Base-by-base conservation (phyloP, 2,888 invertebrate genomes). In the Aspidiotus destructor region DNA sequence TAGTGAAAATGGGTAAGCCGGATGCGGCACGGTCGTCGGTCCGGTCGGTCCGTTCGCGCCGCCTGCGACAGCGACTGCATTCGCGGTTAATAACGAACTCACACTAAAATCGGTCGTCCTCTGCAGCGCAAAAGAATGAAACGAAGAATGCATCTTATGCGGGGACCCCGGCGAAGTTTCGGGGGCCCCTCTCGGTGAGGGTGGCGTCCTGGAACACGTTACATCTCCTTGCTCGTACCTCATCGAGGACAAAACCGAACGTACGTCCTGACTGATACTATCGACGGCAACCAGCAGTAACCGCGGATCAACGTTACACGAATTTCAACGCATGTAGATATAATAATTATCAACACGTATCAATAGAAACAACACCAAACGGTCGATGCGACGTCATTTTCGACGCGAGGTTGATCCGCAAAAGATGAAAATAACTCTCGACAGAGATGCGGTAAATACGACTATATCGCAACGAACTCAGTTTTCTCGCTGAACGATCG, bases 81-180 rank as follows among this genome's bases (percentile, higher is more conserved):
- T 80, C 79, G 80, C 79, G 81, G 80, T 82, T 80, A 84, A 83
- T 80, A 84, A 80, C 78, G 84, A 84, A 81, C 84, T 81, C 76
- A 81, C 80, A 77, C 80, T 80, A 75, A 80, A 79, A 74, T 80
- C 80, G 69, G 79, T 77, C 70, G 77, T 73, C 58, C 73, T 71
- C 65, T 73, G 74, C 80, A 90, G 87, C 82, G 92, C 89, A 82
- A 93, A 84, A 78, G 86, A 86, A 89, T 89, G 67, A 68, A 72
- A 71, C 70, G 73, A 71, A 71, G 73, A 71, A 60, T 73, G 72
- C 70, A 71, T 71, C 67, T 70, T 71, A 68, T 69, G 70, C 63
- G 73, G 72, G 53, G 72, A 71, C 68, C 71, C 72, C 58, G 72
- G 70, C 58, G 71, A 69, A 82, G 83, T 79, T 77, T 71, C 72